phyloP scores from a whole-genome alignment of 2,797 vertebrate species.

The Antrozous pallidus region DNA sequence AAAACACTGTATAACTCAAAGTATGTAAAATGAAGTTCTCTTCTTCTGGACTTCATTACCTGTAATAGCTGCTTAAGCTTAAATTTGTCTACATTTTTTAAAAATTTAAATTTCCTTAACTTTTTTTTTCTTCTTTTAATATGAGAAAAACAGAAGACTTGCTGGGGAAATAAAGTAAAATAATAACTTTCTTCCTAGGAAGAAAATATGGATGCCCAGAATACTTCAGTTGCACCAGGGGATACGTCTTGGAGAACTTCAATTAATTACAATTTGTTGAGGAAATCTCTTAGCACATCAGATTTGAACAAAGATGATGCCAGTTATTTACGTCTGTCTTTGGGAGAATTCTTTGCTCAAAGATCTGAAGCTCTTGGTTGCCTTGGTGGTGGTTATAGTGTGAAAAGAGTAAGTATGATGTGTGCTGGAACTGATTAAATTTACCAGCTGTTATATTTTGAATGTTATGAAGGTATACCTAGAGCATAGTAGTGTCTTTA shows the following conservation, averaged over 20 bases:
- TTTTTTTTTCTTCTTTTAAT: background rate
- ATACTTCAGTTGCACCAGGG: slow-evolving; percentile 76
- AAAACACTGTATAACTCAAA: background rate
- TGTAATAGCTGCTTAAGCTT: background rate
- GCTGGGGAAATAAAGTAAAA: background rate
- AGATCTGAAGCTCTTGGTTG: slow-evolving; percentile 97
- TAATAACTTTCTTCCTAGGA: slow-evolving; percentile 82
- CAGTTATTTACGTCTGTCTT: slow-evolving; percentile 92
- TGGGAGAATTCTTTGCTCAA: slow-evolving; percentile 94
- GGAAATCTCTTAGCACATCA: slow-evolving; percentile 85
- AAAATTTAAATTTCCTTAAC: background rate
- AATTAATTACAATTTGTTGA: slow-evolving; percentile 84
- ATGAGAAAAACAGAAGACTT: slow-evolving; percentile 28
- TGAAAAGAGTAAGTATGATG: slow-evolving; percentile 90
- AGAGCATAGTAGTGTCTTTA: background rate
- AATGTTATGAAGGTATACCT: background rate
- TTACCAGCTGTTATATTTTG: background rate
- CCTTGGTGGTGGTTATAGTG: slow-evolving; percentile 85
- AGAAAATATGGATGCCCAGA: slow-evolving; percentile 86
- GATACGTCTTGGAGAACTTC: slow-evolving; percentile 90
- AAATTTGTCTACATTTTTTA: background rate
- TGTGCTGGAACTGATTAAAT: background rate
- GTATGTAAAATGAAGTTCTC: background rate
- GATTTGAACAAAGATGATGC: slow-evolving; percentile 86
- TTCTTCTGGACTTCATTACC: background rate